Evolutionary conservation across 2,888 invertebrate genomes (phyloP).

Genomic region (Girardia tigrina): DNA sequence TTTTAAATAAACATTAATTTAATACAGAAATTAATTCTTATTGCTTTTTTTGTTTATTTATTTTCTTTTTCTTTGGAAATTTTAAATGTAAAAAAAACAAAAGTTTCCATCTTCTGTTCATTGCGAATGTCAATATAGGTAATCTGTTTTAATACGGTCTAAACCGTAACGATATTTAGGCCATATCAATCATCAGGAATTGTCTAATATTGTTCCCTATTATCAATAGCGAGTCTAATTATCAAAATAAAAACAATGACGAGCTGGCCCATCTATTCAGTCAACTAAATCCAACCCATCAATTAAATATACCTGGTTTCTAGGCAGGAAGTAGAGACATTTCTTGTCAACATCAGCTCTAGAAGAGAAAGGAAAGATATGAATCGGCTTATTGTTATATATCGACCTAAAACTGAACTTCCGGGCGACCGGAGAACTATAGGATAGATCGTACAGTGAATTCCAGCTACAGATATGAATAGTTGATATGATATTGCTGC

Average conservation of each 20-base stretch:
- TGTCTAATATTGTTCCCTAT: not conserved
- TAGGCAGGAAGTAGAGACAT: slow-evolving; percentile 1
- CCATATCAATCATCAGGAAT: not conserved
- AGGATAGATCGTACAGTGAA: not conserved
- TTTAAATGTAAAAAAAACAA: no score
- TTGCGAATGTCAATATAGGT: no score
- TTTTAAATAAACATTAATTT: no score
- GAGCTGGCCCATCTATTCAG: slow-evolving; percentile 7
- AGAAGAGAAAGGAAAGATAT: slow-evolving; percentile 3
- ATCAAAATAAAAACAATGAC: slow-evolving; percentile 18
- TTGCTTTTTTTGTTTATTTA: no score
- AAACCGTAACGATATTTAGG: no score
- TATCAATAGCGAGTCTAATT: not conserved
- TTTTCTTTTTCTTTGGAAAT: no score
- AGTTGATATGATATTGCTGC: not conserved
- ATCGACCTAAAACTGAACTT: slow-evolving; percentile 19
- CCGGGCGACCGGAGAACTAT: slow-evolving; percentile 9
- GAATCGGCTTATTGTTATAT: slow-evolving; percentile 23
- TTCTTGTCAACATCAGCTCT: slow-evolving; percentile 20
- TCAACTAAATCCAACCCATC: slow-evolving; percentile 23
- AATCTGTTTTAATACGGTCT: no score
- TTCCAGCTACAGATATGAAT: slow-evolving; percentile 1
- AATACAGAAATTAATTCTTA: no score
- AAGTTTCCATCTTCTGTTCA: no score
- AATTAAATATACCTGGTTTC: slow-evolving; percentile 23